Evolutionary conservation across 2,113 vertebrate species (phyloP).

Genomic region (Oenanthe melanoleuca): DNA sequence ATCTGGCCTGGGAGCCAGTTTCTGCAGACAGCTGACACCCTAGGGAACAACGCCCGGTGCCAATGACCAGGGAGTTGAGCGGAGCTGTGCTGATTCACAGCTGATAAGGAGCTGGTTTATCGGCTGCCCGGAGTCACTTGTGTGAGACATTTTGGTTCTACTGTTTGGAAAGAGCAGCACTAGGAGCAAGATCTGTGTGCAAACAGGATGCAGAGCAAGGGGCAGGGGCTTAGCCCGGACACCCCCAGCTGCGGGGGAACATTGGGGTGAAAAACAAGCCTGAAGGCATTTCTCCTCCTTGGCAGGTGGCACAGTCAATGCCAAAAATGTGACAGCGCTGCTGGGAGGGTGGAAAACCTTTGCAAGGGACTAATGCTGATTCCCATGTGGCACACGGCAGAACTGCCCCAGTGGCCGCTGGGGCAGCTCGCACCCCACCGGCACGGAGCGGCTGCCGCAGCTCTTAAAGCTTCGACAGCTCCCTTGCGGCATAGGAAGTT

Average conservation of each 20-base stretch:
- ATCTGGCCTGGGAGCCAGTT: background rate
- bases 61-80: background rate
- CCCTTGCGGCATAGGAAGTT: background rate
- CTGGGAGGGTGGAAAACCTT: background rate
- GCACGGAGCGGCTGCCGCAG: background rate
- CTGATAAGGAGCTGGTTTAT: background rate
- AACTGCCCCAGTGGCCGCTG: accelerated
- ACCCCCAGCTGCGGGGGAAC: background rate
- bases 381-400: accelerated
- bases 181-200: background rate
- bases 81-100: background rate
- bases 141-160: background rate
- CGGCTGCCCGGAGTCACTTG: background rate
- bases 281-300: background rate
- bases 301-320: background rate
- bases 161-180: background rate
- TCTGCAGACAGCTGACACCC: background rate
- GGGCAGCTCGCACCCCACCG: accelerated
- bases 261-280: background rate
- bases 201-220: background rate
- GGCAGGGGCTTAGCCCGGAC: background rate
- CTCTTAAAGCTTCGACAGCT: background rate
- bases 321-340: background rate
- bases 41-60: accelerated
- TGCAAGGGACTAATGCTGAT: accelerated